phyloP scores from a whole-genome alignment of 2,797 vertebrate species.

The Dendrocincla tyrannina region DNA sequence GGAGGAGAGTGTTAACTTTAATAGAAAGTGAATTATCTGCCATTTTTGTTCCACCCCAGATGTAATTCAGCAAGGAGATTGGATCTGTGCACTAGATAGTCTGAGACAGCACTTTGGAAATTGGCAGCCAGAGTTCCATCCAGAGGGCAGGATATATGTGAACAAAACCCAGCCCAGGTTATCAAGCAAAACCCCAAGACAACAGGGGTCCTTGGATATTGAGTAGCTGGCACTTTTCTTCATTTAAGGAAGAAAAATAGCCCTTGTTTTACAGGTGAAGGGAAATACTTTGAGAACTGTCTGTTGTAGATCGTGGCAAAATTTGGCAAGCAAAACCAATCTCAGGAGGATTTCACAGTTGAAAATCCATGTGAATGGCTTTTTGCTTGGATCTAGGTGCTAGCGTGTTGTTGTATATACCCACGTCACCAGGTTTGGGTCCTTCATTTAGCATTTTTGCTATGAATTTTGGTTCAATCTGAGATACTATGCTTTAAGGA shows the following conservation, averaged over 20 bases:
- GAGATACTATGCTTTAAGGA: background rate
- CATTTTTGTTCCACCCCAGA: constrained; percentile 45
- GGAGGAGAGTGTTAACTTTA: constrained; percentile 58
- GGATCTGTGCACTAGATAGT: constrained; percentile 5
- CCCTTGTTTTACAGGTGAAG: constrained; percentile 31
- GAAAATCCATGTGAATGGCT: constrained; percentile 36
- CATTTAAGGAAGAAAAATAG: constrained; percentile 40
- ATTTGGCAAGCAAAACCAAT: constrained; percentile 46
- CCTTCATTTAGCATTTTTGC: constrained; percentile 13
- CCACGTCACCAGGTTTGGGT: background rate
- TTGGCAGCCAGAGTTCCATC: constrained; percentile 2
- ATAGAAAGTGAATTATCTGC: constrained; percentile 58
- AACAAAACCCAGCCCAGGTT: constrained; percentile 3
- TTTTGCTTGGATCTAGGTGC: constrained; percentile 35
- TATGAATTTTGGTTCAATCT: background rate
- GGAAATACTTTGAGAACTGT: background rate
- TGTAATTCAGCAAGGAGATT: constrained; percentile 59
- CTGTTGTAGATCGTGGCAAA: constrained; percentile 31
- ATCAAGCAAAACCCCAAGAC: background rate
- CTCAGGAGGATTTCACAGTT: constrained; percentile 57
- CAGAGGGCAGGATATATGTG: background rate
- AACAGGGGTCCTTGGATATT: background rate
- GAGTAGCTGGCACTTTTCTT: constrained; percentile 13
- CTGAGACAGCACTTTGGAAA: constrained; percentile 28
- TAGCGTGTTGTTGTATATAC: background rate